Percentiles rank a stretch among this genome's conserved stretches.
phyloP scores from a whole-genome alignment of 2,113 vertebrate genomes.

The Nycticorax nycticorax region DNA sequence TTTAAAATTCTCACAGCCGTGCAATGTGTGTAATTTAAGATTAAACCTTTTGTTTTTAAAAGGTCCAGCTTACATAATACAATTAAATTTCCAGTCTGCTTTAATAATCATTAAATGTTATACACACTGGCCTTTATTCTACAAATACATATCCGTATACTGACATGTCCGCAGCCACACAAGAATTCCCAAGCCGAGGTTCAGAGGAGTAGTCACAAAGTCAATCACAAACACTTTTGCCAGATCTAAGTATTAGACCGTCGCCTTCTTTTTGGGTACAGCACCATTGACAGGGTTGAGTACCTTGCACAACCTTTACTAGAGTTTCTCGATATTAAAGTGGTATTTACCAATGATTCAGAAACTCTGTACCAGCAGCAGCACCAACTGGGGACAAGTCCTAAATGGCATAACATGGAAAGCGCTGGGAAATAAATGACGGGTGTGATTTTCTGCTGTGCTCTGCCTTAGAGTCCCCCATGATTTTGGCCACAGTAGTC shows the following conservation, averaged over 20 bases:
- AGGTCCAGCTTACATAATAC: not conserved
- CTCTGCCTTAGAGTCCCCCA: not conserved
- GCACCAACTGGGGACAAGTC: not conserved
- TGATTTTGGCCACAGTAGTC: not conserved
- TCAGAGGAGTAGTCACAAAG: not conserved
- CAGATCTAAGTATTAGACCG: not conserved
- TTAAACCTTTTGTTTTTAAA: not conserved
- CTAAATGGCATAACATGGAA: rapidly evolving
- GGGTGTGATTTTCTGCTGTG: not conserved
- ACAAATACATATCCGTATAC: not conserved
- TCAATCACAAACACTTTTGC: not conserved
- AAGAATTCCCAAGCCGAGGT: not conserved
- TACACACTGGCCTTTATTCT: not conserved
- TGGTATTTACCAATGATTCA: not conserved
- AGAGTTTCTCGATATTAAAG: not conserved
- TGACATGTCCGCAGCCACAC: not conserved
- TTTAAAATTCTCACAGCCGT: not conserved
- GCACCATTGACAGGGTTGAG: not conserved
- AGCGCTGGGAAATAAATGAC: not conserved
- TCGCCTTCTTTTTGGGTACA: not conserved
- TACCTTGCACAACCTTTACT: not conserved
- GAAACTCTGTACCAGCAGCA: not conserved
- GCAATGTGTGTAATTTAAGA: not conserved
- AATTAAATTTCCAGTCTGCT: not conserved
- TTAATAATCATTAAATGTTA: not conserved